Evolutionary conservation across 2,797 vertebrate genomes (phyloP), one percentile per base, ranked within the genome.

Genomic region (Rhodeus uyekii): DNA sequence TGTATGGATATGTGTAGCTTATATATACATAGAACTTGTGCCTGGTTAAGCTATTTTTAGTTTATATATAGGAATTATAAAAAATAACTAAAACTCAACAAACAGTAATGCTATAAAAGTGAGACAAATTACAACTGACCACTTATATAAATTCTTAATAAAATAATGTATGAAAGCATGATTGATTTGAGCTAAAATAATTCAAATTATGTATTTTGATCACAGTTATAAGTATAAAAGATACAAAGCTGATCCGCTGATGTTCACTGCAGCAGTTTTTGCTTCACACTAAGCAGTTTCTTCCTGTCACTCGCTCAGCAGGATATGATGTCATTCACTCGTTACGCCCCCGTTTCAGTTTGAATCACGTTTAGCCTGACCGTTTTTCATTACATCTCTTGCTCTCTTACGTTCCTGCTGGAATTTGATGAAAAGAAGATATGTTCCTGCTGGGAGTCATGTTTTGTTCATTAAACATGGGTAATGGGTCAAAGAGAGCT

Each of bases 241-340:
- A 34, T 7, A 36, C 1, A 53, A 73, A 24, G 46, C 32, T 73
- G 48, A 73, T 73, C 29, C 48, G 32, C 32, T 74, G 71, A 55
- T 55, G 71, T 74, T 74, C 22, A 55, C 71, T 36, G 34, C 22
- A 55, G 32, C 32, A 24, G 48, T 18, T 55, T 38, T 8, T 36
- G 22, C 32, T 74, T 32, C 18, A 73, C 22, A 73, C 32, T 73
- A 18, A 36, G 8, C 32, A 16, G 32, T 55, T 74, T 55, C 71
- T 55, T 74, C 71, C 71, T 55, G 71, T 38, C 13, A 9, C 32
- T 74, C 53, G 42, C 53, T 42, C 36, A 42, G 12, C 73, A 75
- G 73, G 73, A 75, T 75, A 19, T 60, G 50, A 75, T 75, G 73
- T 60, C 5, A 42, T 60, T 42, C n/a, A 42, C 8, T 19, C 9